phyloP scores from a whole-genome alignment of 1,140 invertebrate genomes.

The Formica selysi region DNA sequence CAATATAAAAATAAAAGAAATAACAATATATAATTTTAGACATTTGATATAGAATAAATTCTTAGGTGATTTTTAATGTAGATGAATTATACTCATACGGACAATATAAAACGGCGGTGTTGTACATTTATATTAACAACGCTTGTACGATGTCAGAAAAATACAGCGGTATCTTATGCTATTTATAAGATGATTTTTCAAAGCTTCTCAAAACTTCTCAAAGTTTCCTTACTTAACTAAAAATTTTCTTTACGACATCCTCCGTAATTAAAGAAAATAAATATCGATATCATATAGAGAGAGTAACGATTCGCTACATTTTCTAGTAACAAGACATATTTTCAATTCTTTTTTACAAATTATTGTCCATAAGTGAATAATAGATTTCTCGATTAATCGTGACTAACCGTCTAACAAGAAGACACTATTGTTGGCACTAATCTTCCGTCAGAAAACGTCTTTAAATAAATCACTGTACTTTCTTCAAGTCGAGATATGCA shows the following conservation, averaged over 20 bases:
- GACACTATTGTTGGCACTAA: constrained; percentile 40
- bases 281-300: not conserved
- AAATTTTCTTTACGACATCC: not conserved
- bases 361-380: not conserved
- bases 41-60: not conserved
- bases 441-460: not conserved
- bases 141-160: not conserved
- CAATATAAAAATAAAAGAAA: constrained; percentile 7
- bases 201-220: not conserved
- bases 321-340: constrained; percentile 14
- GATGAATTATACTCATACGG: not conserved
- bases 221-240: not conserved
- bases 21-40: not conserved
- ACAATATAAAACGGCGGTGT: not conserved
- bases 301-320: not conserved
- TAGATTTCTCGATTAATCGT: not conserved
- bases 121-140: too few relatives aligned
- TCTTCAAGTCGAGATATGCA: not conserved
- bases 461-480: not conserved
- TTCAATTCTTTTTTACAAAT: constrained; percentile 10
- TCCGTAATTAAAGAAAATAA: not conserved
- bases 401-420: not conserved
- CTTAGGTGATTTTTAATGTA: not conserved
- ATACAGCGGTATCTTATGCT: not conserved
- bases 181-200: not conserved